Percentiles rank a stretch among this genome's conserved stretches.
Conservation (phyloP, 1,140 invertebrate species). For the Scaptomyza montana region DNA sequence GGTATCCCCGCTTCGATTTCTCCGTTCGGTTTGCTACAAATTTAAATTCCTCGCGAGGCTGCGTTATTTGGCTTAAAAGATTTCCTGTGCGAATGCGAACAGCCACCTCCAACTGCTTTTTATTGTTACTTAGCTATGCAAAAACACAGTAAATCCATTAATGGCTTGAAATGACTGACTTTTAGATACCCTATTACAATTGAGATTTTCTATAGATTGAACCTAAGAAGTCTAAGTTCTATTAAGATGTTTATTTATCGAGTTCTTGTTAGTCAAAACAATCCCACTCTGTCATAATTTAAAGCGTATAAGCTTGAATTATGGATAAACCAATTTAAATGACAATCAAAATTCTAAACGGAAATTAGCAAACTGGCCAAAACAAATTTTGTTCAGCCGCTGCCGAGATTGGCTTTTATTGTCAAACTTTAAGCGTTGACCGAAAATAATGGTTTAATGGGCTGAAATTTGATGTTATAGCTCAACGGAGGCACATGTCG, state of each 20-base stretch:
- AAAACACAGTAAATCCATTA: neutral
- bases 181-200: slow-evolving; percentile 6
- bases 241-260: neutral
- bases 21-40: slow-evolving; percentile 1
- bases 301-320: slow-evolving; percentile 14
- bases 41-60: slow-evolving; percentile 27
- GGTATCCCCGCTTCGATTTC: neutral
- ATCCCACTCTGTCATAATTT: neutral
- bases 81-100: slow-evolving; percentile 24
- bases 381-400: slow-evolving; percentile 10
- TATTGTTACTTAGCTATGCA: slow-evolving; percentile 33
- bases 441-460: slow-evolving; percentile 63
- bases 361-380: slow-evolving; percentile 61
- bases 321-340: slow-evolving; percentile 63
- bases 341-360: slow-evolving; percentile 78
- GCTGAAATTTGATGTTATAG: slow-evolving; percentile 56
- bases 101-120: slow-evolving; percentile 34
- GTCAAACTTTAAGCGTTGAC: slow-evolving; percentile 23
- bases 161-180: neutral
- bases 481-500: slow-evolving; percentile 26
- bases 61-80: neutral
- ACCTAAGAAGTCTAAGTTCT: neutral
- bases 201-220: neutral
- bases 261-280: neutral
- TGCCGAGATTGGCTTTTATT: slow-evolving; percentile 38